Evolutionary conservation across 2,113 vertebrate genomes (phyloP).

Genomic region (Camelus bactrianus): DNA sequence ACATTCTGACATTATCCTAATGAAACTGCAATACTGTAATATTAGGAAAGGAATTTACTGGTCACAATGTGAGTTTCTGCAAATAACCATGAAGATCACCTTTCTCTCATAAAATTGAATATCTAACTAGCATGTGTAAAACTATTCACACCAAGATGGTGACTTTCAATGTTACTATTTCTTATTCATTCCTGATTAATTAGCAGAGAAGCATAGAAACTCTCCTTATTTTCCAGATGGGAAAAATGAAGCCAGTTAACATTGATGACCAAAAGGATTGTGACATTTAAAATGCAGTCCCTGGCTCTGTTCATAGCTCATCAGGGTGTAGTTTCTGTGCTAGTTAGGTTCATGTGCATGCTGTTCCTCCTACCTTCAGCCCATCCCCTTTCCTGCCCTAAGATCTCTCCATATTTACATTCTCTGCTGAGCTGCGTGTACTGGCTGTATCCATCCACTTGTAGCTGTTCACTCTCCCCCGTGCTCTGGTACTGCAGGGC

Average conservation of each 20-base stretch:
- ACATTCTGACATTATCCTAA: slow-evolving; percentile 4
- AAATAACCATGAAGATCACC: neutral
- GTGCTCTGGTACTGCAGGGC: neutral
- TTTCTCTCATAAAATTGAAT: neutral
- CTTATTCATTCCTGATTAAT: slow-evolving; percentile 12
- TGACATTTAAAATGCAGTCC: neutral
- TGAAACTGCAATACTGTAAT: neutral
- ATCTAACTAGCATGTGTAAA: neutral
- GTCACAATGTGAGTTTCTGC: neutral
- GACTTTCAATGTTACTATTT: slow-evolving; percentile 7
- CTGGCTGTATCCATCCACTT: neutral
- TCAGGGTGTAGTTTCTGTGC: neutral
- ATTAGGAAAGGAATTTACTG: neutral
- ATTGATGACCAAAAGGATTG: neutral
- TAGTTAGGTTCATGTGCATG: neutral
- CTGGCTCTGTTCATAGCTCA: neutral
- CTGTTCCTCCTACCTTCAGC: neutral
- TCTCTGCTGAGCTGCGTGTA: neutral
- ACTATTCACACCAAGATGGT: neutral
- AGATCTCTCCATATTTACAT: neutral
- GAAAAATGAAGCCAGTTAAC: slow-evolving; percentile 33
- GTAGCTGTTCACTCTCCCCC: neutral
- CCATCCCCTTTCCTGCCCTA: neutral
- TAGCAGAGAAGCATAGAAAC: neutral
- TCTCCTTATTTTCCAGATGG: neutral